phyloP scores from a whole-genome alignment of 64 coral and sea anemone species.

The Catalaphyllia jardinei region DNA sequence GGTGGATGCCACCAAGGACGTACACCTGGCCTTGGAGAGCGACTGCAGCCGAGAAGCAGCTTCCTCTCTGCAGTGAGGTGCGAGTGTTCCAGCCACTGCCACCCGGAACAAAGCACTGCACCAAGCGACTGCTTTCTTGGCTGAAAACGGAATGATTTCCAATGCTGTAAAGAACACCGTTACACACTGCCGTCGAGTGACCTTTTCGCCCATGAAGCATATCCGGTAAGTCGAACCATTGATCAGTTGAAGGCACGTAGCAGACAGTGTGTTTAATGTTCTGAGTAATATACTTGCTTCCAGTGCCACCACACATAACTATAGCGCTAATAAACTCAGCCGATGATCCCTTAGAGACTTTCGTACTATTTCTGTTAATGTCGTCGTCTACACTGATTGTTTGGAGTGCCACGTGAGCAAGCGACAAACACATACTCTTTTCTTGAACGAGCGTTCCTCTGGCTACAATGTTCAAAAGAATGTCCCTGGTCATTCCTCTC shows the following conservation, averaged over 20 bases:
- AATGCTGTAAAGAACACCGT: slow-evolving; percentile 14
- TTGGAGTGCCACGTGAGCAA: slow-evolving; percentile 2
- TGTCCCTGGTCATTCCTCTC: background rate
- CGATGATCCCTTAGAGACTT: background rate
- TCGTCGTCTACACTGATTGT: background rate
- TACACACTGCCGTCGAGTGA: slow-evolving; percentile 21
- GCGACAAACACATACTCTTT: background rate
- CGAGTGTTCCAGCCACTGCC: background rate
- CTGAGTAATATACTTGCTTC: background rate
- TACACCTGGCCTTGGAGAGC: background rate
- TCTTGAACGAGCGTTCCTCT: slow-evolving; percentile 17
- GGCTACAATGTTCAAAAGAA: background rate
- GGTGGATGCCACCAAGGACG: background rate
- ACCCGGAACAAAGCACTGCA: background rate
- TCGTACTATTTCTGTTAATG: background rate
- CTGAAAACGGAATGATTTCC: background rate
- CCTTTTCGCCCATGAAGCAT: slow-evolving; percentile 35
- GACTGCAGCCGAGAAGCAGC: background rate
- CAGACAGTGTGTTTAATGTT: slow-evolving; percentile 11
- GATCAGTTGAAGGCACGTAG: background rate
- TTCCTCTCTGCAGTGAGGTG: background rate
- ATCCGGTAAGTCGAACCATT: slow-evolving; percentile 15
- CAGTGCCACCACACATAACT: slow-evolving; percentile 14
- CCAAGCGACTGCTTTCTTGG: background rate
- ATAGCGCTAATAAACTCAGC: background rate